Evolutionary conservation across 2,797 vertebrate genomes (phyloP).

Genomic region (Scolopax bukidnonensis): DNA sequence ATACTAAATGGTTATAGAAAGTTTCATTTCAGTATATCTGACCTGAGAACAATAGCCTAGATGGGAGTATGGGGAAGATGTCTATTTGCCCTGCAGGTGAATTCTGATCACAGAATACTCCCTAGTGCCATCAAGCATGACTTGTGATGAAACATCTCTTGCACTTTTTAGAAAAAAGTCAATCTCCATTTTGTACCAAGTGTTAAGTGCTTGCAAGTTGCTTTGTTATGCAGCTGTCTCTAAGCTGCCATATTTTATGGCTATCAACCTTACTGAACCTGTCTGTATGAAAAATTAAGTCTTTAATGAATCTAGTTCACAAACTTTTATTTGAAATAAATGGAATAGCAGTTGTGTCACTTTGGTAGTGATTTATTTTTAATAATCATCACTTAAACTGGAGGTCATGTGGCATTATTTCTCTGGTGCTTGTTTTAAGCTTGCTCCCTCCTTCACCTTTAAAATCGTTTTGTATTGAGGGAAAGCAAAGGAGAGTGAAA

Average conservation of each 20-base stretch:
- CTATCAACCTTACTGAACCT: neutral
- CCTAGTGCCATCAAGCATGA: neutral
- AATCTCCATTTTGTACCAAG: neutral
- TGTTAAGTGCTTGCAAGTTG: neutral
- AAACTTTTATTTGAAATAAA: conserved; percentile 34
- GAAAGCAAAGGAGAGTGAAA: neutral
- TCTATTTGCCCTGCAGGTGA: neutral
- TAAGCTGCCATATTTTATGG: neutral
- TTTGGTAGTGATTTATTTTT: neutral
- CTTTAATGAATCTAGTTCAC: neutral
- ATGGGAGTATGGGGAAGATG: neutral
- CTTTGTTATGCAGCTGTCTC: neutral
- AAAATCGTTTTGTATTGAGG: neutral
- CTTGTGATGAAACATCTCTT: neutral
- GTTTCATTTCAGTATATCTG: neutral
- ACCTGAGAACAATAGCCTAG: neutral
- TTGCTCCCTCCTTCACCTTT: accelerated
- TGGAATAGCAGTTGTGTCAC: neutral
- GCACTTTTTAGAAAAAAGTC: neutral
- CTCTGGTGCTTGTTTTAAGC: neutral
- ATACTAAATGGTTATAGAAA: neutral
- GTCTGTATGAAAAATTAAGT: neutral
- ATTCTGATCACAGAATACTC: neutral
- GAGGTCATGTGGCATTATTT: neutral
- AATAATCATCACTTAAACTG: neutral